Conservation (phyloP, 37 sponge, comb jelly and placozoan species). For the Crambe crambe region DNA sequence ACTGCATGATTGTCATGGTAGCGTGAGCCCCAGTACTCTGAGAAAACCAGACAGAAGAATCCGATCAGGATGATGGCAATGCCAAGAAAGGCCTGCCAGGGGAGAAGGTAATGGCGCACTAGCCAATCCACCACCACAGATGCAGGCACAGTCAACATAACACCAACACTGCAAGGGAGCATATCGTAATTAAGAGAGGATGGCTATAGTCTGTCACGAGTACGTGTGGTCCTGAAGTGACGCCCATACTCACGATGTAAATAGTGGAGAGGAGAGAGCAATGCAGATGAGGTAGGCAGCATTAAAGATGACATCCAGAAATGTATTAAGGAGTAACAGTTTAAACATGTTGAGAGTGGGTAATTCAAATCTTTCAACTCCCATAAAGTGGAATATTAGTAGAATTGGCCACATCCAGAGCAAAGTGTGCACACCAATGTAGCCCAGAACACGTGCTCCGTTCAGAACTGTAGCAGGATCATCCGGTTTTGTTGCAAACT, state of each 20-base stretch:
- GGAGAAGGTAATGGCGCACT: conserved; percentile 35
- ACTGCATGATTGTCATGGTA: no score
- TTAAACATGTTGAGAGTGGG: conserved; percentile 24
- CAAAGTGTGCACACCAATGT: conserved; percentile 73
- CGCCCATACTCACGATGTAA: conserved; percentile 55
- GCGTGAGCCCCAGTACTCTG: conserved; percentile 27
- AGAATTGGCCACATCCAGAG: conserved; percentile 58
- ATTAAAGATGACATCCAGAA: conserved; percentile 59
- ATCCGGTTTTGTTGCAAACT: conserved; percentile 34
- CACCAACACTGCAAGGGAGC: conserved; percentile 53
- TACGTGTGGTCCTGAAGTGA: no score
- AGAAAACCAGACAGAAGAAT: conserved; percentile 44
- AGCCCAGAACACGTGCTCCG: conserved; percentile 63
- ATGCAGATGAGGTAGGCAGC: conserved; percentile 39
- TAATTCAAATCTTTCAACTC: conserved; percentile 42
- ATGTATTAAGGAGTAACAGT: conserved; percentile 29
- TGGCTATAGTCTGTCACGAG: no score
- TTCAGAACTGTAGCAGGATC: conserved; percentile 68
- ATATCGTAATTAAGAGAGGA: no score
- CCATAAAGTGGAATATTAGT: conserved; percentile 33
- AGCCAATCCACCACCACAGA: conserved; percentile 63
- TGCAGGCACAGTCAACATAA: conserved; percentile 48
- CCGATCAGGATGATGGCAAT: conserved; percentile 59
- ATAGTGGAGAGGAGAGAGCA: conserved; percentile 71
- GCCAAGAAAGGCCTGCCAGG: conserved; percentile 40